Evolutionary conservation across 1,140 invertebrate genomes (phyloP), one percentile per base, ranked within the genome.

Genomic region (Archivesica marissinica): DNA sequence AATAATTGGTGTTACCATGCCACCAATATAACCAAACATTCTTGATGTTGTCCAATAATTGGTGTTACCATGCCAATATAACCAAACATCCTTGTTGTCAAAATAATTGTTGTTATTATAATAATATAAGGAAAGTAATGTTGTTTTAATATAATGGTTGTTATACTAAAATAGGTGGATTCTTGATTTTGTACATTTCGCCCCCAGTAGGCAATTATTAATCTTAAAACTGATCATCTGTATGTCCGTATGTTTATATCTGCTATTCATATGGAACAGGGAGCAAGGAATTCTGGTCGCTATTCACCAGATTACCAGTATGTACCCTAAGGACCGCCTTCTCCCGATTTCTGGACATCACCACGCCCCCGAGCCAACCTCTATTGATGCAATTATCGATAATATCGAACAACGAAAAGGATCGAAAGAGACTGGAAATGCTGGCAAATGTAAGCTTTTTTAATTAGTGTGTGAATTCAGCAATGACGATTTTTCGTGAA

Each of bases 321-420:
- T 96, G 97, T 89, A 97, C 96, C 0, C 91, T 99, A 7, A 94
- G 96, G 64, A 96, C 96, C 78, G 93, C 98, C 2, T 95, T 99
- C 79, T 96, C 96, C 1, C 95, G 97, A 88, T 98, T 97, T 94
- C 93, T 99, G 66, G 98, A 99, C 88, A 96, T 99, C 35, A 98
- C 97, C 0, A 98, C 97, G 9, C 98, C 98, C 7, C 98, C 98
- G 6, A 96, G 97, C 0, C 97, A 97, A 23, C 97, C 97, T 92
- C 94, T 99, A 33, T 94, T 99, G 0, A 96, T 97, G 87, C 96
- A 97, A 77, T 95, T 99, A 66, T 96, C 97, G 2, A 96, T 96
- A 0, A 97, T 96, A 85, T 97, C 98, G 64, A 95, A 96, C 2
- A 79, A 87, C 25, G 96, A 97, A 90, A 95, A 96, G 20, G 97